Conservation (phyloP, 2,113 vertebrate genomes). For the Gavialis gangeticus region DNA sequence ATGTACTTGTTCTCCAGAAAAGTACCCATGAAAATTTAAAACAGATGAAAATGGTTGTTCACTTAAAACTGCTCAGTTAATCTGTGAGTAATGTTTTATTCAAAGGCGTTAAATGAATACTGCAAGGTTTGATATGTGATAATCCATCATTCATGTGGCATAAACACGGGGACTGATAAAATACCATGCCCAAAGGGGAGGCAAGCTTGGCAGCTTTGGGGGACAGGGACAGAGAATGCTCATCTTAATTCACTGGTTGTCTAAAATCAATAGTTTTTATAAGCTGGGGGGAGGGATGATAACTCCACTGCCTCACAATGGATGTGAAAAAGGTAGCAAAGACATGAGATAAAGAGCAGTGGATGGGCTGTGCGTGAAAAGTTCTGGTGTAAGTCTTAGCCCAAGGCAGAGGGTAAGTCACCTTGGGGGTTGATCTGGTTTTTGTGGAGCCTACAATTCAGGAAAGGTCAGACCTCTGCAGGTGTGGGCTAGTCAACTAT, state of each 20-base stretch:
- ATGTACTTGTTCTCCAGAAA: constrained; percentile 80
- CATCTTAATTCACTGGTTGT: constrained; percentile 24
- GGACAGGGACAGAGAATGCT: neutral
- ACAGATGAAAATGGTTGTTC: constrained; percentile 78
- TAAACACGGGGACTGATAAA: constrained; percentile 40
- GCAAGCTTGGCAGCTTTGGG: neutral
- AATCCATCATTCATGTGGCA: constrained; percentile 68
- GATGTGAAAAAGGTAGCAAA: fast-evolving
- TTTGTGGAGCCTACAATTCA: neutral
- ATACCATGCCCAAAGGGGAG: neutral
- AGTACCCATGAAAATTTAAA: constrained; percentile 82
- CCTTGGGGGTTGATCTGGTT: neutral
- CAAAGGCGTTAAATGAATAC: constrained; percentile 75
- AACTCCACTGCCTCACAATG: neutral
- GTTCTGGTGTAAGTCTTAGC: neutral
- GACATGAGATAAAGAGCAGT: neutral
- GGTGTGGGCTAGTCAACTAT: neutral
- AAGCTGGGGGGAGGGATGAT: constrained; percentile 14
- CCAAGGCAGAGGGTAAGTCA: neutral
- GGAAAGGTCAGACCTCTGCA: neutral
- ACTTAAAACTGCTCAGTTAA: constrained; percentile 79
- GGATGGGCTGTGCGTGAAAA: neutral
- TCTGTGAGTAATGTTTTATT: constrained; percentile 83
- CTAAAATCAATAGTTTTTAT: constrained; percentile 41
- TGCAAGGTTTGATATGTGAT: constrained; percentile 59